Evolutionary conservation across 2,113 vertebrate species (phyloP).

Genomic region (Menura novaehollandiae): DNA sequence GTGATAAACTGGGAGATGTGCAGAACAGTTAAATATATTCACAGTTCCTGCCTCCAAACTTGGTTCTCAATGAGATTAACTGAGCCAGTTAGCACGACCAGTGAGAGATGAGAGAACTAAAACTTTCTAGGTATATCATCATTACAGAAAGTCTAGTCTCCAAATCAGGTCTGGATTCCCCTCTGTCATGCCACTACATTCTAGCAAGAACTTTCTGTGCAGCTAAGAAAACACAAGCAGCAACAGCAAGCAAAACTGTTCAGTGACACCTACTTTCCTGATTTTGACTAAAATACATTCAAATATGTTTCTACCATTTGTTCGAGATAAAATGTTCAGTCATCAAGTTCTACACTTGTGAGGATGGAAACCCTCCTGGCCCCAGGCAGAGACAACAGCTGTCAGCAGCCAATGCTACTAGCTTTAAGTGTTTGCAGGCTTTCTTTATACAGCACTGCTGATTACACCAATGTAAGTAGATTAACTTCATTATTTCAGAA

Average conservation of each 20-base stretch:
- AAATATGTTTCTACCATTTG: neutral
- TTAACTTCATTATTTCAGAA: constrained; percentile 56
- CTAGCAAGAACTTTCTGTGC: neutral
- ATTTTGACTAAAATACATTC: constrained; percentile 17
- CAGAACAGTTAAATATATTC: neutral
- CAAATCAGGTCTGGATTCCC: neutral
- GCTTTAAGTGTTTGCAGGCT: constrained; percentile 10
- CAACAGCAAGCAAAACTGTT: neutral
- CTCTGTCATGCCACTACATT: neutral
- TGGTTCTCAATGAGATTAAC: neutral
- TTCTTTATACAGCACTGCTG: constrained; percentile 22
- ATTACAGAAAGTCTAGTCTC: neutral
- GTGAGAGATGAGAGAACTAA: neutral
- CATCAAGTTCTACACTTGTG: neutral
- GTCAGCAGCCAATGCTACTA: neutral
- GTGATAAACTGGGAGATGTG: neutral
- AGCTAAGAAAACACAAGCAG: neutral
- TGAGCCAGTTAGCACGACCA: neutral
- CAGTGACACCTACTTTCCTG: neutral
- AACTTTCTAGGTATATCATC: neutral
- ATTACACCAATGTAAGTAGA: constrained; percentile 29
- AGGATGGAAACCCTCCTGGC: neutral
- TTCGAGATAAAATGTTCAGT: neutral
- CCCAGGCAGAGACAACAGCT: constrained; percentile 27
- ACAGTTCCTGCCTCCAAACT: neutral